phyloP scores from a whole-genome alignment of 1,140 invertebrate genomes.

The Theocolax elegans region DNA sequence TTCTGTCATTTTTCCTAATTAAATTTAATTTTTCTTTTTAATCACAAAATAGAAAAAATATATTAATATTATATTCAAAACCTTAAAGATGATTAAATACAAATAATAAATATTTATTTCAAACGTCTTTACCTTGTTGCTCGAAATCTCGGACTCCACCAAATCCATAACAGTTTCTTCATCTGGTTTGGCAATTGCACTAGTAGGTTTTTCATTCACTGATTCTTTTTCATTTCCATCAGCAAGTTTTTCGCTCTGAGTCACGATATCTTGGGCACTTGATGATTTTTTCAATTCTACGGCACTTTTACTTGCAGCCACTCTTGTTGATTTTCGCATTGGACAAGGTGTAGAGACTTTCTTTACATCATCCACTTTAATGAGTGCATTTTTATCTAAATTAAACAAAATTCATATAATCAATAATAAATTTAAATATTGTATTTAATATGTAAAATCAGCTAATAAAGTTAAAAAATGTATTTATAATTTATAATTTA shows the following conservation, averaged over 20 bases:
- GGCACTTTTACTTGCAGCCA: neutral
- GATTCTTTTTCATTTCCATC: neutral
- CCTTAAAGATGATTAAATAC: no score
- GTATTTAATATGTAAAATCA: no score
- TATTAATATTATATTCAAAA: neutral
- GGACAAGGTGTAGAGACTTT: neutral
- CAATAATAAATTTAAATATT: no score
- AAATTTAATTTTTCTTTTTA: neutral
- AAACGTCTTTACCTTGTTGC: neutral
- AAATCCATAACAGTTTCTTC: no score
- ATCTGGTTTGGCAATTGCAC: no score
- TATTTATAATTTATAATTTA: neutral
- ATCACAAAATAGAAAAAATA: no score
- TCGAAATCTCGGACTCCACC: constrained; percentile 9
- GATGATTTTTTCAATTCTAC: neutral
- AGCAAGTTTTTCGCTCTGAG: constrained; percentile 36
- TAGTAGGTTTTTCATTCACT: constrained; percentile 51
- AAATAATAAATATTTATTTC: no score
- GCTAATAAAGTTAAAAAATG: no score
- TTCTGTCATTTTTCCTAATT: neutral
- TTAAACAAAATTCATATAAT: no score
- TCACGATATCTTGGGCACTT: constrained; percentile 26
- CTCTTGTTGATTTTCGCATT: constrained; percentile 31
- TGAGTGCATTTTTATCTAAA: neutral
- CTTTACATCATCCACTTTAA: constrained; percentile 9